Conservation (phyloP, 2,113 vertebrate genomes). For the Boleophthalmus pectinirostris region DNA sequence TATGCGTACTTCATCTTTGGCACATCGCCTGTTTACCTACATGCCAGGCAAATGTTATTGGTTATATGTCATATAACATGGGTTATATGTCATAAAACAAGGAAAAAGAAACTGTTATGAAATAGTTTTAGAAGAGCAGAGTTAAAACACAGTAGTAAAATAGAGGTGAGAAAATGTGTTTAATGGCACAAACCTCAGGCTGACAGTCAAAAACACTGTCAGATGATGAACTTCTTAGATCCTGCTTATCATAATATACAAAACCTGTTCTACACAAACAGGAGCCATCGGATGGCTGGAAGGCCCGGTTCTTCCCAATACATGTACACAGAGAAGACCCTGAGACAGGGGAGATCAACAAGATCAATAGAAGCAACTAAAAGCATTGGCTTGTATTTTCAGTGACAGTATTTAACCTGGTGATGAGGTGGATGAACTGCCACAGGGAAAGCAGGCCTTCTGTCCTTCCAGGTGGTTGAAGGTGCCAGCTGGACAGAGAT, state of each 20-base stretch:
- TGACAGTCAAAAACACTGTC: conserved; percentile 84
- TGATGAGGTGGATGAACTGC: conserved; percentile 85
- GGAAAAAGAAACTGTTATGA: no score
- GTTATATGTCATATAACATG: neutral
- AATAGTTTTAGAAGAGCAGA: neutral
- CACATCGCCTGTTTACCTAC: conserved; percentile 83
- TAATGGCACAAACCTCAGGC: conserved; percentile 80
- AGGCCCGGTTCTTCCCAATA: conserved; percentile 85
- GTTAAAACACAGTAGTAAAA: neutral
- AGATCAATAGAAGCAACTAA: neutral
- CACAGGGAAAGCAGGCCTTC: conserved; percentile 86
- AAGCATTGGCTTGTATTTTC: neutral
- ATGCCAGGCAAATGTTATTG: conserved; percentile 18
- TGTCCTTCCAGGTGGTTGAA: conserved; percentile 85
- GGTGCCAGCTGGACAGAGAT: conserved; percentile 83
- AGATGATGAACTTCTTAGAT: conserved; percentile 73
- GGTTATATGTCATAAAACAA: neutral
- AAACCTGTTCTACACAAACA: conserved; percentile 88
- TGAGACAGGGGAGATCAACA: conserved; percentile 37
- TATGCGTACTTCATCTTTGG: conserved; percentile 78
- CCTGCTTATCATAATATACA: conserved; percentile 83
- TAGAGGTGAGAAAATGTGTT: no score
- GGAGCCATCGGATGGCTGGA: conserved; percentile 88
- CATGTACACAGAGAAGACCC: conserved; percentile 85
- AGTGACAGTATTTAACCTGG: conserved; percentile 69